Conservation (phyloP, 2,113 vertebrate species). For the Amblyopsis rosae region DNA sequence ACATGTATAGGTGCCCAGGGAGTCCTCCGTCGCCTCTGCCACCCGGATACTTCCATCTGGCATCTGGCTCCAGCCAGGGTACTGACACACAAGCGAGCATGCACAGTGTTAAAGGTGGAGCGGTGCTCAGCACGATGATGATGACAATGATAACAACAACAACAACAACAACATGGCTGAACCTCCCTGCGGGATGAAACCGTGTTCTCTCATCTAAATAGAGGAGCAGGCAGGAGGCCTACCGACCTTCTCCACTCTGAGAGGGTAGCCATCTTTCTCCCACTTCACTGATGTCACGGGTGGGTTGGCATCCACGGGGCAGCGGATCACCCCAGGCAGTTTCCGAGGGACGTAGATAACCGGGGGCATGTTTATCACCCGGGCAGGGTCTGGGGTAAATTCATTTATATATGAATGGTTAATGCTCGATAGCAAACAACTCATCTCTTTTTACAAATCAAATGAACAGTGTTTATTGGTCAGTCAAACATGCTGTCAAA, state of each 20-base stretch:
- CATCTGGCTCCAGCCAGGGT: conserved; percentile 92
- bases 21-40: conserved; percentile 97
- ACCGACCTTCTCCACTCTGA: conserved; percentile 92
- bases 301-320: conserved; percentile 95
- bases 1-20: conserved; percentile 99
- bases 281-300: conserved; percentile 93
- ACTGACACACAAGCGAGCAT: conserved; percentile 67
- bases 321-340: conserved; percentile 96
- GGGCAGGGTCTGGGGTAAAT: conserved; percentile 85
- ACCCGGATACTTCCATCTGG: conserved; percentile 95
- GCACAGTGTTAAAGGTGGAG: no score
- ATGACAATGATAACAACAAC: no score
- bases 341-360: conserved; percentile 95
- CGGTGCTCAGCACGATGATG: no score
- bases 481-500: no score
- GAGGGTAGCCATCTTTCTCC: conserved; percentile 96
- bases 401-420: no score
- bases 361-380: conserved; percentile 97
- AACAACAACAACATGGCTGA: no score
- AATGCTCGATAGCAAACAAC: no score
- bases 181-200: no score
- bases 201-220: no score
- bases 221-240: background rate
- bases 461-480: no score
- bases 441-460: no score